phyloP scores from a whole-genome alignment of 2,113 vertebrate species.

The Psammodynastes pulverulentus region DNA sequence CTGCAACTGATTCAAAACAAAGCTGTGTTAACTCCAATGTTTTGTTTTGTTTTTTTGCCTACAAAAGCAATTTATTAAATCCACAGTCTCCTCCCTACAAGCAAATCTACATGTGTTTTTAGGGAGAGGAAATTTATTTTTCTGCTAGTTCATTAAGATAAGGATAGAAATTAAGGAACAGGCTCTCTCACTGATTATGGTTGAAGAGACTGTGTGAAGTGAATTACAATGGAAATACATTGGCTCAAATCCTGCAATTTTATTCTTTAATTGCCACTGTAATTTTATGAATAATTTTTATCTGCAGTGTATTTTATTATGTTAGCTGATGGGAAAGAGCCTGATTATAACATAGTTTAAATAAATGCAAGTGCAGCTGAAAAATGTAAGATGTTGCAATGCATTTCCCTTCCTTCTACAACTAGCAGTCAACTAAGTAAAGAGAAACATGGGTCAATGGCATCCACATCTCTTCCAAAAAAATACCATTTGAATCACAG shows the following conservation, averaged over 20 bases:
- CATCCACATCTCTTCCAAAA: background rate
- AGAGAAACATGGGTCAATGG: background rate
- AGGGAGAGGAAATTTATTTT: background rate
- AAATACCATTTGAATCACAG: background rate
- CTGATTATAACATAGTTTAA: background rate
- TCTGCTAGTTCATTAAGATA: background rate
- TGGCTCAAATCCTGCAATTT: background rate
- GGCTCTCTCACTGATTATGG: background rate
- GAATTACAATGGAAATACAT: background rate
- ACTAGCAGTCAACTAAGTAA: background rate
- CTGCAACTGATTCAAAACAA: constrained; percentile 16
- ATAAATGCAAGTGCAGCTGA: background rate
- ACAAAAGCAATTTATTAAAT: background rate
- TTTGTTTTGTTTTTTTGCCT: background rate
- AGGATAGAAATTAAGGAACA: background rate
- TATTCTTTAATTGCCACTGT: background rate
- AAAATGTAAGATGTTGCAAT: background rate
- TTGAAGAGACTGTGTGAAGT: background rate
- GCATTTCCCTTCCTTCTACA: background rate
- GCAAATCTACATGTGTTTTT: background rate
- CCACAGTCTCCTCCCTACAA: background rate
- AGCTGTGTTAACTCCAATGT: background rate
- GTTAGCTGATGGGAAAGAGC: background rate
- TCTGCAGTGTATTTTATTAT: background rate
- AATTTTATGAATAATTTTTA: background rate